A percentile compares a stretch with the other conserved stretches of the same genome.
phyloP scores from a whole-genome alignment of 2,113 vertebrate genomes.

The Xiphophorus couchianus region DNA sequence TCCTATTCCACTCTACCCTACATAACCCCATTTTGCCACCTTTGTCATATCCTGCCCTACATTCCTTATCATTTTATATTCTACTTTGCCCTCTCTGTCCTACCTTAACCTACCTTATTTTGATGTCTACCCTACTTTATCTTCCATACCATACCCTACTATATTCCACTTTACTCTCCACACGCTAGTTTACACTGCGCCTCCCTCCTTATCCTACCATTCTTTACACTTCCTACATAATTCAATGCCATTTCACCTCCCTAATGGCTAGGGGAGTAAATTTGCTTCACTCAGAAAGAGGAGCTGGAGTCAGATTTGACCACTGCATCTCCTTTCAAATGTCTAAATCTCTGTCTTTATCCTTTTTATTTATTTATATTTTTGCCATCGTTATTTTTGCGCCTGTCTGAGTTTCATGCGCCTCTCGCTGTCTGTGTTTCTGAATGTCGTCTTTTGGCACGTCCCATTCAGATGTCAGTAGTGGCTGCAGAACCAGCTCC shows the following conservation, averaged over 20 bases:
- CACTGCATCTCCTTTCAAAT: conserved; percentile 13
- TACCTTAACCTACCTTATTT: background rate
- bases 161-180: background rate
- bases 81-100: background rate
- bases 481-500: conserved; percentile 31
- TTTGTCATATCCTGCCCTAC: background rate
- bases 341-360: conserved; percentile 16
- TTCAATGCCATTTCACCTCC: no score
- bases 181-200: background rate
- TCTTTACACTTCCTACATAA: no score
- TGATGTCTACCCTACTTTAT: no score
- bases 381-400: background rate
- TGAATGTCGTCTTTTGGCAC: conserved; percentile 37
- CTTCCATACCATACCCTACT: no score
- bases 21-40: no score
- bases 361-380: background rate
- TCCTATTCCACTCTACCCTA: background rate
- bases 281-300: conserved; percentile 43
- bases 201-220: no score
- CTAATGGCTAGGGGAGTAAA: background rate
- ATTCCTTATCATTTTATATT: background rate
- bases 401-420: background rate
- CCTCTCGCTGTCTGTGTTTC: conserved; percentile 19
- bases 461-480: conserved; percentile 22
- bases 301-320: conserved; percentile 34